phyloP scores from a whole-genome alignment of 2,113 vertebrate species.

The Salvelinus alpinus region DNA sequence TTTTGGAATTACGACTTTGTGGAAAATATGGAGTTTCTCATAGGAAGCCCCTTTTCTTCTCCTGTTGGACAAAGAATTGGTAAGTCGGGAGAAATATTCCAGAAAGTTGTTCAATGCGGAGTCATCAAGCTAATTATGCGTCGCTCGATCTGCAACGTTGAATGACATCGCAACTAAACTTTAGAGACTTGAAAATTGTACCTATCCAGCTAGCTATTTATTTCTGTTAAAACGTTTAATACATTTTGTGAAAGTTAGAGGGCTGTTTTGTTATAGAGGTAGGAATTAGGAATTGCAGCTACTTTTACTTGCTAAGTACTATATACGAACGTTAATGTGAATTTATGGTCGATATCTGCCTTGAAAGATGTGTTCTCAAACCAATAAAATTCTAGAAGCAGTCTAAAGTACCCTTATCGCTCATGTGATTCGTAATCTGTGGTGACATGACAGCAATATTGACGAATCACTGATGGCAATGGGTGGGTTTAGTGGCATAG shows the following conservation, averaged over 20 bases:
- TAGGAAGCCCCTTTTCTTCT: slow-evolving; percentile 86
- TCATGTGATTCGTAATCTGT: slow-evolving; percentile 34
- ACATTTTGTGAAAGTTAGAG: too few species aligned
- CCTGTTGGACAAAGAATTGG: slow-evolving; percentile 91
- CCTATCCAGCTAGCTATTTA: neutral
- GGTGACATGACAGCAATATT: neutral
- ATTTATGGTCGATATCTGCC: slow-evolving; percentile 16
- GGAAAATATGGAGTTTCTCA: slow-evolving; percentile 85
- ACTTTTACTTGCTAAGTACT: neutral
- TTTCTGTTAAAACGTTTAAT: neutral
- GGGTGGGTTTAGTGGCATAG: neutral
- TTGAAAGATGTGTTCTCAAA: slow-evolving; percentile 9
- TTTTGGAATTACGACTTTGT: slow-evolving; percentile 28
- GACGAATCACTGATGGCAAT: slow-evolving; percentile 19
- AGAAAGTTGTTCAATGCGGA: neutral
- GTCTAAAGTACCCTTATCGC: neutral
- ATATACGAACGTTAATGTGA: neutral
- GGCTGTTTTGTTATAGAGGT: neutral
- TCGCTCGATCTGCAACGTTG: neutral
- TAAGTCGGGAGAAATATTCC: slow-evolving; percentile 61
- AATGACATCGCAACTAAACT: neutral
- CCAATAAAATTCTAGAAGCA: slow-evolving; percentile 24
- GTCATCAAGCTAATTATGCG: neutral
- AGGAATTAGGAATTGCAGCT: neutral
- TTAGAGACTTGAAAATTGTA: neutral